Base-by-base conservation (phyloP, 1,140 invertebrate genomes). In the Drosophila novamexicana region DNA sequence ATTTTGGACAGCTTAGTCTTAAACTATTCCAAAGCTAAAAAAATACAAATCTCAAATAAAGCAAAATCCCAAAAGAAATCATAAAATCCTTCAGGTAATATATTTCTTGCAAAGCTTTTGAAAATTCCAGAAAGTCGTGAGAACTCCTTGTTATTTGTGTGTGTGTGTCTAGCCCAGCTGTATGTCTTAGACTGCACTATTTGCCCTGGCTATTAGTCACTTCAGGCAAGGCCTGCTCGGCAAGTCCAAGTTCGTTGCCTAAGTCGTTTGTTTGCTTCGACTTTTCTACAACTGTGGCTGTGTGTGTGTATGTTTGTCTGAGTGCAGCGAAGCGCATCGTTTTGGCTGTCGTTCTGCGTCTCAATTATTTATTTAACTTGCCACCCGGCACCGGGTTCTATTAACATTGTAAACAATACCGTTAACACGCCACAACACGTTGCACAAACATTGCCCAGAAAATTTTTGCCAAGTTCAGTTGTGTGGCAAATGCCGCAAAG, bases 381-480 rank as follows among this genome's bases (percentile, higher is more conserved):
- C 83, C 77, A 84, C 81, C 81, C 80, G 67, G 58, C 62, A 59
- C 36, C 81, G 79, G 75, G 75, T 77, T 84, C 81, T 85, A 82
- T 86, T 86, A 85, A 81, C 79, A 81, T 81, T 85, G 82, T 85
- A 85, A 85, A 85, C 82, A 85, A 85, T 85, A 85, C 82, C 82
- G 82, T 85, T 85, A 86, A 85, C 82, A 85, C 75, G 77, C 64
- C 73, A 66, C 76, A 75, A 78, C 80, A 83, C 61, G 77, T 53
- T 66, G 69, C 69, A 72, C 69, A 69, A 61, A 74, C 57, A 69
- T 16, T 32, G 45, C 22, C 14, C 54, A 45, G 65, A 67, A 57
- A 74, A 74, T 74, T 61, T 56, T 29, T 16, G 65, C 56, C 57
- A 68, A 40, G 34, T 68, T 52, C 42, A 16, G 34, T 29, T 14